phyloP scores from a whole-genome alignment of 2,797 vertebrate genomes.

The Liparis tanakae region DNA sequence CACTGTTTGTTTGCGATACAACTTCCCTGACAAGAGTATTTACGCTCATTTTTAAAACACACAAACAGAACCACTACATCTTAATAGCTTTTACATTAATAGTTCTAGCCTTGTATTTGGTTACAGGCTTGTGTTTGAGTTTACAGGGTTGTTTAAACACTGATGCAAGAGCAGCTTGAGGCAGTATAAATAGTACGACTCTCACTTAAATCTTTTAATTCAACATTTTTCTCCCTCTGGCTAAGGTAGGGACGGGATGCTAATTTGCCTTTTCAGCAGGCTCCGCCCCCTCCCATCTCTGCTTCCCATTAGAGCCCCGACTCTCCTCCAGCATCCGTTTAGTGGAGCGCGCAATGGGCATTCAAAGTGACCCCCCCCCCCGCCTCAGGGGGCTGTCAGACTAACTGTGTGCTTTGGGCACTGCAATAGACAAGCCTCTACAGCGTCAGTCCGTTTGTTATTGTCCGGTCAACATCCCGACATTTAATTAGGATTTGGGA shows the following conservation, averaged over 20 bases:
- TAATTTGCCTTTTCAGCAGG: constrained; percentile 36
- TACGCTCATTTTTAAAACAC: constrained; percentile 23
- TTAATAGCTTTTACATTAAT: constrained; percentile 9
- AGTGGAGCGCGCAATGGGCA: constrained; percentile 40
- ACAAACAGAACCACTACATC: constrained; percentile 6
- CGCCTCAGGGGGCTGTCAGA: background rate
- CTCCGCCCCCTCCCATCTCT: constrained; percentile 24
- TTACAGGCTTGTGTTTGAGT: constrained; percentile 14
- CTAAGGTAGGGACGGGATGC: constrained; percentile 14
- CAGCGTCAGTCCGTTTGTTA: background rate
- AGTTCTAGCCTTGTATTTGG: constrained; percentile 14
- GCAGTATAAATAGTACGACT: background rate
- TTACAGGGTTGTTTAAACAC: background rate
- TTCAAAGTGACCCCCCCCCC: constrained; percentile 10
- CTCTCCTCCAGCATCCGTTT: constrained; percentile 46
- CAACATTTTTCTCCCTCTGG: constrained; percentile 12
- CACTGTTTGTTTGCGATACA: constrained; percentile 44
- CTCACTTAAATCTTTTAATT: background rate
- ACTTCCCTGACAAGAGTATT: constrained; percentile 1
- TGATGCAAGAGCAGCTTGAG: background rate
- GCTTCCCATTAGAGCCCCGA: constrained; percentile 39
- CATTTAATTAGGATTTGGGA: background rate
- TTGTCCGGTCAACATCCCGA: background rate
- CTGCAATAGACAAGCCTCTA: background rate
- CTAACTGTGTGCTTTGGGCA: background rate